phyloP scores from a whole-genome alignment of 2,113 vertebrate genomes.

The Eulemur rufifrons region DNA sequence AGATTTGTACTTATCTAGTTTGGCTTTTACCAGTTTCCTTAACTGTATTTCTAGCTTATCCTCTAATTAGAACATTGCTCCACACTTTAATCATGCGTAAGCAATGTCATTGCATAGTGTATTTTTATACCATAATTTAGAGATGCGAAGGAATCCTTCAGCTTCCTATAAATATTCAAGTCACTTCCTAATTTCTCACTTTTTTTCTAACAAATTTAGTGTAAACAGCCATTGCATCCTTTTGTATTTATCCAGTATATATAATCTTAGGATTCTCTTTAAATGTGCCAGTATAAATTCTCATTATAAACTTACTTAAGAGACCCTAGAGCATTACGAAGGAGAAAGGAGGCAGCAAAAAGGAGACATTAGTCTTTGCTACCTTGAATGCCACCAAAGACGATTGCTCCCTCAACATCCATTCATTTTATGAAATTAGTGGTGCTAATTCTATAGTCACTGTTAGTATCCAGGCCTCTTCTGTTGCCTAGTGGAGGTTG shows the following conservation, averaged over 20 bases:
- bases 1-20: background rate
- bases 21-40: background rate
- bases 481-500: background rate
- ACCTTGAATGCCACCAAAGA: background rate
- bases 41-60: slow-evolving; percentile 12
- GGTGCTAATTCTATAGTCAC: background rate
- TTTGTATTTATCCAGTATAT: background rate
- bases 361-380: background rate
- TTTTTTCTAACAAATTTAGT: background rate
- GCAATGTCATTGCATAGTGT: background rate
- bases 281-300: background rate
- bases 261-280: slow-evolving; percentile 9
- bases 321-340: background rate
- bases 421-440: background rate
- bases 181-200: background rate
- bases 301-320: background rate
- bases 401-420: background rate
- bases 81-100: background rate
- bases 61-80: background rate
- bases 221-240: background rate
- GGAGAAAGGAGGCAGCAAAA: background rate
- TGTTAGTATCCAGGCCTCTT: background rate
- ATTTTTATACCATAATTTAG: background rate
- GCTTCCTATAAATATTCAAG: background rate
- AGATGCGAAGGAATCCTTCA: background rate